phyloP scores from a whole-genome alignment of 2,797 vertebrate genomes.

The Microctenopoma stevenorrisi region DNA sequence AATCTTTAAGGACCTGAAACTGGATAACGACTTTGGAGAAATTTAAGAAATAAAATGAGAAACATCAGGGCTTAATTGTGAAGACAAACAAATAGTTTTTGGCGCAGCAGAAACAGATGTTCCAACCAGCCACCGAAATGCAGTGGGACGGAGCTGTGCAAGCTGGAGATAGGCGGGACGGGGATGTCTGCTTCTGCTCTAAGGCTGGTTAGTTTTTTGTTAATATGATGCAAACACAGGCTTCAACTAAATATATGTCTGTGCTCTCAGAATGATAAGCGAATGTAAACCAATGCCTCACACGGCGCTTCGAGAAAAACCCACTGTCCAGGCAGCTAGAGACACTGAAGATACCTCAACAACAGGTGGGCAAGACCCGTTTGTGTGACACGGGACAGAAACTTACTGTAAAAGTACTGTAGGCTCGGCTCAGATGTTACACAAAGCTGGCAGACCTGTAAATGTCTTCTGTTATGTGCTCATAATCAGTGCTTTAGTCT shows the following conservation, averaged over 20 bases:
- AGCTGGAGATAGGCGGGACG: slow-evolving; percentile 43
- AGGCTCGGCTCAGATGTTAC: slow-evolving; percentile 4
- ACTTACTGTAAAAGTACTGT: slow-evolving; percentile 8
- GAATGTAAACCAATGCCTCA: slow-evolving; percentile 61
- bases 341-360: slow-evolving; percentile 33
- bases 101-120: slow-evolving; percentile 84
- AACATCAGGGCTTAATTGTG: slow-evolving; percentile 81
- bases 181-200: slow-evolving; percentile 65
- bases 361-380: slow-evolving; percentile 26
- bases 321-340: slow-evolving; percentile 13
- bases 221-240: slow-evolving; percentile 57
- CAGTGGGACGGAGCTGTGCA: slow-evolving; percentile 28
- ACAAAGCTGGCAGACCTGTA: not conserved
- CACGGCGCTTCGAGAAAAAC: slow-evolving; percentile 12
- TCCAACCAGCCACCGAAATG: slow-evolving; percentile 70
- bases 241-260: slow-evolving; percentile 52
- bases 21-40: slow-evolving; percentile 77
- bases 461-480: slow-evolving; percentile 42
- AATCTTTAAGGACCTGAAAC: slow-evolving; percentile 72
- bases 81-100: slow-evolving; percentile 84
- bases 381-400: slow-evolving; percentile 25
- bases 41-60: slow-evolving; percentile 81
- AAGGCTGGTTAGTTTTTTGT: slow-evolving; percentile 39
- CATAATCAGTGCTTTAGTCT: slow-evolving; percentile 32
- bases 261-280: slow-evolving; percentile 56